Conservation (phyloP, 2,113 vertebrate genomes). For the Chrysemys picta region DNA sequence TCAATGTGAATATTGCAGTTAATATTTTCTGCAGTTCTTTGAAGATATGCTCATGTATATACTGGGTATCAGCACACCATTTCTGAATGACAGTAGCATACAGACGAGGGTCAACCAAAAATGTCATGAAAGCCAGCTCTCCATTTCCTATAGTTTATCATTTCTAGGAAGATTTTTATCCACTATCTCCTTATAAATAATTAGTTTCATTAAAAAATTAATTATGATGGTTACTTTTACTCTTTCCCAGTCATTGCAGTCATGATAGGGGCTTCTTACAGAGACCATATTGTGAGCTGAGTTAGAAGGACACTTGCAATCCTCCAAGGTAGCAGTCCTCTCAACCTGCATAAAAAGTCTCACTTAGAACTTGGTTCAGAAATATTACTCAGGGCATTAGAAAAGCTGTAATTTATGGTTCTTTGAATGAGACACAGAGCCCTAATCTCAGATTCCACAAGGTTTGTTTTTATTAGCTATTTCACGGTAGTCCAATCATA, state of each 20-base stretch:
- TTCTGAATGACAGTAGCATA: not conserved
- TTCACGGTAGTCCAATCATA: not conserved
- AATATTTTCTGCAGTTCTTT: not conserved
- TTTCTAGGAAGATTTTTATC: not conserved
- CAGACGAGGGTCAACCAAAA: not conserved
- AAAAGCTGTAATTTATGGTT: fast-evolving
- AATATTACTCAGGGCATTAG: not conserved
- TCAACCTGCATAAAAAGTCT: not conserved
- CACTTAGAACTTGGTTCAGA: not conserved
- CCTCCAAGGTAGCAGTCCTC: not conserved
- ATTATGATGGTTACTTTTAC: fast-evolving
- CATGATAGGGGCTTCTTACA: not conserved
- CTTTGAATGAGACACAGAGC: not conserved
- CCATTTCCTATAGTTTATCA: not conserved
- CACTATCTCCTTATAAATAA: not conserved
- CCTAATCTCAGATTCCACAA: fast-evolving
- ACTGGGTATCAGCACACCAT: not conserved
- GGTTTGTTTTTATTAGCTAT: not conserved
- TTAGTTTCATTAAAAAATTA: not conserved
- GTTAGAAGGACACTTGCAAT: not conserved
- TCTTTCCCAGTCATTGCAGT: not conserved
- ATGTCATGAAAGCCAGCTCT: not conserved
- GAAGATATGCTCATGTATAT: not conserved
- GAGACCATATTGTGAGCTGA: not conserved
- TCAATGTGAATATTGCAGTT: not conserved